Base-by-base conservation (phyloP, 2,888 invertebrate genomes). In the Tolmerus cingulatus region DNA sequence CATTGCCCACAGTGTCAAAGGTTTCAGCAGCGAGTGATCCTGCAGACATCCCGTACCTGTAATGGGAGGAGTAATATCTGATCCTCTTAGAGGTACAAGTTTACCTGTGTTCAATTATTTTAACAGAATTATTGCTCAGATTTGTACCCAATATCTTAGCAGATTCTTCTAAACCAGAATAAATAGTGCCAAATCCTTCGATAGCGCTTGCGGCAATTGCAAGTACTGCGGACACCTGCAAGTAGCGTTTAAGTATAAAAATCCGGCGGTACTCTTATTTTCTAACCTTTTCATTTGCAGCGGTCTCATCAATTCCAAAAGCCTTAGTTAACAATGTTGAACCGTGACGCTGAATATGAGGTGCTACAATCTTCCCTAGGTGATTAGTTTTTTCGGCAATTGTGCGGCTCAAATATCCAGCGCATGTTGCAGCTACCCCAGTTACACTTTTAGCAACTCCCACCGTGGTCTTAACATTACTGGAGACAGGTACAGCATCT, bases 201-300 rank as follows among this genome's bases (percentile, higher is more conserved):
- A 96, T 94, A 23, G 96, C 95, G n/a, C 95, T 95, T 0, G 95
- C 95, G 0, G 96, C 95, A 8, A 96, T 95, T 34, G 95, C 95
- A 85, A 96, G 90, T 3, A 95, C 94, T 37, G 94, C 94, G 88
- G 94, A 94, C 91, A 92, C 91, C 90, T 89, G 40, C 46, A 78
- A 79, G 51, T 66, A 43, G 9, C 8, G 14, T n/a, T 55, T 8
- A 8, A 57, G 12, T 30, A 43, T 43, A 27, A 34, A 37, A 43
- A 43, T 74, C 76, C 40, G 4, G 27, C 19, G 40, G 37, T 55
- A 37, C 55, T 37, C 27, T 74, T 51, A 66, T 51, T 82, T 34
- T 34, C 34, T 37, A 88, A 95, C 92, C 90, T 94, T 94, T 79
- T 93, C 92, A 19, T 93, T 92, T 0, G 95, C 95, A 82, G 95